phyloP scores from a whole-genome alignment of 1,140 invertebrate genomes.

The Stegodyphus mimosarum region DNA sequence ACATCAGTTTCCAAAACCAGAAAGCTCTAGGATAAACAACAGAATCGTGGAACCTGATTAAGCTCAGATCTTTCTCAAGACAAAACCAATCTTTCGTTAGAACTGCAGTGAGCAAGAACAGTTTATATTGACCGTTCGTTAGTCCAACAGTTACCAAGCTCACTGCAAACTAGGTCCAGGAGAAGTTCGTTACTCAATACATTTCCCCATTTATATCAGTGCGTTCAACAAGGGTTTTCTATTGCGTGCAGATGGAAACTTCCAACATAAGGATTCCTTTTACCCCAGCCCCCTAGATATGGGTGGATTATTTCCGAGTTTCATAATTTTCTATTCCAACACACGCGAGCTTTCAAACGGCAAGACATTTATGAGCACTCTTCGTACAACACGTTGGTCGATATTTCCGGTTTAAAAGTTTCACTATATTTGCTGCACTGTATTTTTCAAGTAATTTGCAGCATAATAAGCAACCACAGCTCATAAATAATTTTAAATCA shows the following conservation, averaged over 20 bases:
- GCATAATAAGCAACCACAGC: too few relatives aligned
- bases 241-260: not conserved
- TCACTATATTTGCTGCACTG: too few relatives aligned
- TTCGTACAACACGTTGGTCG: too few relatives aligned
- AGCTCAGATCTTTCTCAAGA: not conserved
- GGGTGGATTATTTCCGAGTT: conserved; percentile 3
- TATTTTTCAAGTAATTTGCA: too few relatives aligned
- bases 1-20: not conserved
- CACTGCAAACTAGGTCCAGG: not conserved
- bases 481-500: too few relatives aligned
- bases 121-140: not conserved
- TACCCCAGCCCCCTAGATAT: not conserved
- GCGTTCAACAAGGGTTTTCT: not conserved
- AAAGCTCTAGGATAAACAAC: not conserved
- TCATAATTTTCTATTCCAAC: conserved; percentile 3
- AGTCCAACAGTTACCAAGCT: not conserved
- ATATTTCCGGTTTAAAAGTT: too few relatives aligned
- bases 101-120: not conserved
- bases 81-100: not conserved
- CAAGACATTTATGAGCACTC: too few relatives aligned
- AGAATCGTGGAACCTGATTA: not conserved
- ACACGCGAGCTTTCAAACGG: not conserved
- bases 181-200: not conserved
- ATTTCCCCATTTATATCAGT: not conserved
- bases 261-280: not conserved